phyloP scores from a whole-genome alignment of 2,888 invertebrate species.

The Protula sp. region DNA sequence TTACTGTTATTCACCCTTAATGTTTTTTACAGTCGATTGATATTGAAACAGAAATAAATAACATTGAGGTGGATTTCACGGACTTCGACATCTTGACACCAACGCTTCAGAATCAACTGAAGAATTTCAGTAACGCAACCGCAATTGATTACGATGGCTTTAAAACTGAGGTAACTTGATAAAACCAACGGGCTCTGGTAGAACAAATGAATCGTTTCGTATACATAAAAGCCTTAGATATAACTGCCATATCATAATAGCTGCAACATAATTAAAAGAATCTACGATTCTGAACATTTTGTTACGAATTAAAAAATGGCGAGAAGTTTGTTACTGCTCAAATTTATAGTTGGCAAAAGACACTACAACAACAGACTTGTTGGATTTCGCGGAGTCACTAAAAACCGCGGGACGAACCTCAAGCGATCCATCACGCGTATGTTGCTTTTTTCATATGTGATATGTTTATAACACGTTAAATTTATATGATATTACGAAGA shows the following conservation, averaged over 20 bases:
- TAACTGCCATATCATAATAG: too few relatives aligned
- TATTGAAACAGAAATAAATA: slow-evolving; percentile 15
- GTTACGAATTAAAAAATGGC: too few relatives aligned
- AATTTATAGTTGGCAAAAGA: background rate
- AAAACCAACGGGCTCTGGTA: too few relatives aligned
- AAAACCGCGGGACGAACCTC: background rate
- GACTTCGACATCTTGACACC: slow-evolving; percentile 12
- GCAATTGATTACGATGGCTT: slow-evolving; percentile 9
- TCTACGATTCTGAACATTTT: too few relatives aligned
- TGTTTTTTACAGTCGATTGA: slow-evolving; percentile 24
- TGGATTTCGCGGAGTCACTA: background rate
- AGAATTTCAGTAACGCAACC: slow-evolving; percentile 4
- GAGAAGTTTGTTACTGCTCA: too few relatives aligned
- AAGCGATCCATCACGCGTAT: background rate
- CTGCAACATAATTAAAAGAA: too few relatives aligned
- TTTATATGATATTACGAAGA: too few relatives aligned
- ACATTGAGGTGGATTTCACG: slow-evolving; percentile 21
- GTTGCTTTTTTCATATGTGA: background rate
- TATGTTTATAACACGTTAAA: background rate
- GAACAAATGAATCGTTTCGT: too few relatives aligned
- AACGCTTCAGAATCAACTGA: slow-evolving; percentile 9
- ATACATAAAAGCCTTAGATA: too few relatives aligned
- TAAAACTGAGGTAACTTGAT: slow-evolving; percentile 6
- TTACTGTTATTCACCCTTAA: too few relatives aligned
- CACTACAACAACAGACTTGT: background rate